phyloP scores from a whole-genome alignment of 2,888 invertebrate species.

The Beris morrisii region DNA sequence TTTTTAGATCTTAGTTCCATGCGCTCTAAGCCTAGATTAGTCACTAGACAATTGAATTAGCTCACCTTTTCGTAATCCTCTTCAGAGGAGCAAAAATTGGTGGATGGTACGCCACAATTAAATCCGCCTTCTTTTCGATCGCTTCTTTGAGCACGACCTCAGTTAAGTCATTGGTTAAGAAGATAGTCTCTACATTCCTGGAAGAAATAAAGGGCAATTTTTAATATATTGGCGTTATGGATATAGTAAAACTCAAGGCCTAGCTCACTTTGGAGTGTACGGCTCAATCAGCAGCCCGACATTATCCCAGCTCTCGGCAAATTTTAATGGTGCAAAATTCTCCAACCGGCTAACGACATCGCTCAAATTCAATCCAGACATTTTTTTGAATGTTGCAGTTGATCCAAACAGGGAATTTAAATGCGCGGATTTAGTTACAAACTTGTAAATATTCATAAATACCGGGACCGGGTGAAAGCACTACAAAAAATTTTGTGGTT shows the following conservation, averaged over 20 bases:
- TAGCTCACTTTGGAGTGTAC: constrained; percentile 57
- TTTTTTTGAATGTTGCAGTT: neutral
- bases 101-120: constrained; percentile 95
- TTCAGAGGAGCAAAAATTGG: constrained; percentile 87
- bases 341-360: constrained; percentile 57
- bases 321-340: constrained; percentile 67
- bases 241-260: neutral
- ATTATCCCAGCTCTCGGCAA: constrained; percentile 92
- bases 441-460: neutral
- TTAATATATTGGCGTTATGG: neutral
- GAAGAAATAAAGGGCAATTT: constrained; percentile 43
- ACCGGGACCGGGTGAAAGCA: neutral
- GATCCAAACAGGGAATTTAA: too few species aligned
- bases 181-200: constrained; percentile 63
- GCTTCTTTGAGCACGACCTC: constrained; percentile 86
- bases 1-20: too few species aligned
- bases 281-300: constrained; percentile 91
- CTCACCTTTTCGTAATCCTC: constrained; percentile 74
- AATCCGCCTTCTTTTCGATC: constrained; percentile 64
- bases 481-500: too few species aligned
- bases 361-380: constrained; percentile 3
- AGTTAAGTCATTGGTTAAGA: constrained; percentile 92
- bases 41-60: too few species aligned
- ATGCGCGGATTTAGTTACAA: neutral
- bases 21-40: too few species aligned